Percentiles rank a stretch among this genome's conserved stretches.
Conservation (phyloP, 2,797 vertebrate genomes). For the Discoglossus pictus region DNA sequence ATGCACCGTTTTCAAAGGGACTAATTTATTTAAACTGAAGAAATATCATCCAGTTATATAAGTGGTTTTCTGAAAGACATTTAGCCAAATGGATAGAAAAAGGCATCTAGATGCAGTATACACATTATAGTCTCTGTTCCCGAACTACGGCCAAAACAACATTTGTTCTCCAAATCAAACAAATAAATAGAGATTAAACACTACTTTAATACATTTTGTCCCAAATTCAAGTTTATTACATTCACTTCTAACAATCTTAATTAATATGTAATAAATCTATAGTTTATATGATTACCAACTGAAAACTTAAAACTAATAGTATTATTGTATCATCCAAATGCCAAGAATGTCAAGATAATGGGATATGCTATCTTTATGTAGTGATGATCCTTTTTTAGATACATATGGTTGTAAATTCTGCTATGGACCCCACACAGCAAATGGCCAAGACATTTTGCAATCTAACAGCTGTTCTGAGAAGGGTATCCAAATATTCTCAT, state of each 20-base stretch:
- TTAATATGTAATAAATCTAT: neutral
- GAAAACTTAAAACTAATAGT: constrained; percentile 22
- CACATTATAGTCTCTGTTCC: constrained; percentile 5
- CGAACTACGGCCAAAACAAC: constrained; percentile 28
- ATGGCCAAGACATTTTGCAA: constrained; percentile 1
- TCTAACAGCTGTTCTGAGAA: too few species aligned
- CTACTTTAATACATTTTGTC: neutral
- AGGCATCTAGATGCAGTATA: constrained; percentile 1
- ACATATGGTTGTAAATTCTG: constrained; percentile 15
- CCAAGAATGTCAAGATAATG: constrained; percentile 29
- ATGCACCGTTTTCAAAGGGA: too few species aligned
- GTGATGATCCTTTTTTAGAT: constrained; percentile 7
- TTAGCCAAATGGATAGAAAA: constrained; percentile 31
- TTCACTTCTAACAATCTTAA: constrained; percentile 11
- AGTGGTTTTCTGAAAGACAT: neutral
- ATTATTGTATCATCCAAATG: constrained; percentile 15
- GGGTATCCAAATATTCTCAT: neutral
- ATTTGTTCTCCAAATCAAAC: constrained; percentile 31
- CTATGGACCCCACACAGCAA: constrained; percentile 17
- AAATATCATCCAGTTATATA: constrained; percentile 7
- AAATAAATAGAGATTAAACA: constrained; percentile 25
- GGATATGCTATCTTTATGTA: constrained; percentile 27
- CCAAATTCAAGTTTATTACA: constrained; percentile 14
- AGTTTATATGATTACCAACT: constrained; percentile 32
- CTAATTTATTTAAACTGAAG: constrained; percentile 5